A percentile compares a stretch with the other conserved stretches of the same genome.
phyloP scores from a whole-genome alignment of 1,140 invertebrate species.

The Whitmania pigra region DNA sequence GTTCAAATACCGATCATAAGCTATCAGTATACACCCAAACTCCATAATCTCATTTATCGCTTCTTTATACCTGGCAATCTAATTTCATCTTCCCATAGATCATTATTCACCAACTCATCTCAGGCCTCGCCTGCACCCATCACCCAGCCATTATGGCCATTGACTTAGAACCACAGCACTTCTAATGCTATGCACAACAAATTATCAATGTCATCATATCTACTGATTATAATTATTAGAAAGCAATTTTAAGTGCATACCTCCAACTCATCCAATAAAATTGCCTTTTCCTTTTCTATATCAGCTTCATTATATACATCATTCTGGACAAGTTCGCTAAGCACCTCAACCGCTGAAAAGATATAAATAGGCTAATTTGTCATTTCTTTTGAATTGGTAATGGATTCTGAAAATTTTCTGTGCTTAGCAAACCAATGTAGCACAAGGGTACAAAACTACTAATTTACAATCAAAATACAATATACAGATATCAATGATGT shows the following conservation, averaged over 20 bases:
- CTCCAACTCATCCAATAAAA: constrained; percentile 97
- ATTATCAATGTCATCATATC: not conserved
- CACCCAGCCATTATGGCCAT: too few species aligned
- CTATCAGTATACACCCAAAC: too few species aligned
- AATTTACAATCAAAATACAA: too few species aligned
- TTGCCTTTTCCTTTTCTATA: constrained; percentile 89
- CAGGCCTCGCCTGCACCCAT: not conserved
- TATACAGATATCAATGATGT: too few species aligned
- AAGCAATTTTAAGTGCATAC: too few species aligned
- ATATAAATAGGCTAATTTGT: too few species aligned
- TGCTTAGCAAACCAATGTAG: not conserved
- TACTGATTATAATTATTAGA: not conserved
- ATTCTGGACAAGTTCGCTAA: constrained; percentile 93
- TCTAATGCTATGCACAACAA: not conserved
- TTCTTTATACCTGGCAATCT: too few species aligned
- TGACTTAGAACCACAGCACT: not conserved
- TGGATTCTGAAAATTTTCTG: not conserved
- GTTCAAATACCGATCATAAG: too few species aligned
- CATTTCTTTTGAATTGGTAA: not conserved
- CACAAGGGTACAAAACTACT: too few species aligned
- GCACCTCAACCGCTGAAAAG: constrained; percentile 73
- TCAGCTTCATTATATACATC: constrained; percentile 77
- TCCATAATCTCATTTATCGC: too few species aligned
- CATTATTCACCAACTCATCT: not conserved
- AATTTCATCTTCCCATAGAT: not conserved